Evolutionary conservation across 2,888 invertebrate species (phyloP), one percentile per base, ranked within the genome.

Genomic region (Phyto melanocephala): DNA sequence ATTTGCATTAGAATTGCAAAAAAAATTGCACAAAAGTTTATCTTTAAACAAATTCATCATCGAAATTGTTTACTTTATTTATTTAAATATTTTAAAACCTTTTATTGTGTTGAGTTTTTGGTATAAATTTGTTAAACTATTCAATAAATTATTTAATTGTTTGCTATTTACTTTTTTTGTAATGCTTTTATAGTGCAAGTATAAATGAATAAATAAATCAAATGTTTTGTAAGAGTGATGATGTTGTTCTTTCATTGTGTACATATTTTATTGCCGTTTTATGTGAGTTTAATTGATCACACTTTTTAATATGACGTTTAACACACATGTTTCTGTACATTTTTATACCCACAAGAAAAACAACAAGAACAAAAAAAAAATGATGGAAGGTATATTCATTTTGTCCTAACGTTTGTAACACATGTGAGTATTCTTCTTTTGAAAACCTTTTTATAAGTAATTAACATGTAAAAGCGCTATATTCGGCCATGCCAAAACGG

Each of bases 231-330:
- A 45, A 65, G 45, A 50, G 40, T 54, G 63, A 40, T 54, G 42
- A 22, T 47, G 63, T 45, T 28, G 28, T 28, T 28, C 28, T 28
- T 28, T 75, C 65, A 47, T 65, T 65, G 47, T 20, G 22, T 28
- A 28, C 3, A 28, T 28, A 28, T 47, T 47, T 47, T 20, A 20
- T 47, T 15, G 56, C 56, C 45, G 75, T 75, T 65, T 65, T 37
- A 75, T 65, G 56, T 47, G 45, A 67, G 72, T 79, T 79, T 79
- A 79, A 79, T 79, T 79, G 76, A 70, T 74, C 76, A 63, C 76
- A 76, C 70, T 78, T 65, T 67, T 56, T 47, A 65, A 24, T 62
- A 15, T 76, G 70, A 81, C 71, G 65, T 67, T 71, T 42, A 42
- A 63, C 54, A 54, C 65, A 63, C 7, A 62, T 11, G 45, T 17